A percentile compares a stretch with the other conserved stretches of the same genome.
phyloP scores from a whole-genome alignment of 2,797 vertebrate genomes.

The Anguilla marmorata region DNA sequence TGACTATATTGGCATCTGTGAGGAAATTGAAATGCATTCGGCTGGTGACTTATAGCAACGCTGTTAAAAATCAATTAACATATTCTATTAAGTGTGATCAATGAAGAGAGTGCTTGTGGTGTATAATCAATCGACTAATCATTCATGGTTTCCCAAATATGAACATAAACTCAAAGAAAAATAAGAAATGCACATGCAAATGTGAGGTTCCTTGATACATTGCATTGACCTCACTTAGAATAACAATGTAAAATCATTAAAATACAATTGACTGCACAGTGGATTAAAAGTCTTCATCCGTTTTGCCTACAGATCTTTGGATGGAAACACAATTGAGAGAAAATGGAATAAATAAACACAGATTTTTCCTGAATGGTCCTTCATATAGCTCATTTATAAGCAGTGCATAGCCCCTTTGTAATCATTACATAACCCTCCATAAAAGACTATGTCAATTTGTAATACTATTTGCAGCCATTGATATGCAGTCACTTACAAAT shows the following conservation, averaged over 20 bases:
- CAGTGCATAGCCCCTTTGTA: background rate
- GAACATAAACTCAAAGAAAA: constrained; percentile 19
- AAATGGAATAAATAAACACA: background rate
- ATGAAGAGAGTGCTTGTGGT: background rate
- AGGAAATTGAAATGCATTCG: constrained; percentile 38
- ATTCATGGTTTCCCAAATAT: constrained; percentile 17
- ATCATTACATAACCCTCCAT: background rate
- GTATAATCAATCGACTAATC: constrained; percentile 13
- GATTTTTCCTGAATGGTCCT: background rate
- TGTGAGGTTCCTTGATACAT: too few species aligned
- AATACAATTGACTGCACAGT: background rate
- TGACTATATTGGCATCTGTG: constrained; percentile 50
- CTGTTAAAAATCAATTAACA: constrained; percentile 47
- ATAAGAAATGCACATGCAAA: background rate
- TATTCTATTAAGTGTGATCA: constrained; percentile 41
- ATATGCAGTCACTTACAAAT: background rate
- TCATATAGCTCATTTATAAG: background rate
- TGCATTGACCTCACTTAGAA: background rate
- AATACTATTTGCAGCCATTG: background rate
- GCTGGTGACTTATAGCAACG: constrained; percentile 26
- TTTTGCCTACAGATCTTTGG: background rate
- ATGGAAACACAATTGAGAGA: background rate
- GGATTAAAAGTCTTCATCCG: background rate
- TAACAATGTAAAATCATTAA: background rate
- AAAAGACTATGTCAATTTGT: background rate